Conservation (phyloP, 2,113 vertebrate genomes). For the Prinia subflava region DNA sequence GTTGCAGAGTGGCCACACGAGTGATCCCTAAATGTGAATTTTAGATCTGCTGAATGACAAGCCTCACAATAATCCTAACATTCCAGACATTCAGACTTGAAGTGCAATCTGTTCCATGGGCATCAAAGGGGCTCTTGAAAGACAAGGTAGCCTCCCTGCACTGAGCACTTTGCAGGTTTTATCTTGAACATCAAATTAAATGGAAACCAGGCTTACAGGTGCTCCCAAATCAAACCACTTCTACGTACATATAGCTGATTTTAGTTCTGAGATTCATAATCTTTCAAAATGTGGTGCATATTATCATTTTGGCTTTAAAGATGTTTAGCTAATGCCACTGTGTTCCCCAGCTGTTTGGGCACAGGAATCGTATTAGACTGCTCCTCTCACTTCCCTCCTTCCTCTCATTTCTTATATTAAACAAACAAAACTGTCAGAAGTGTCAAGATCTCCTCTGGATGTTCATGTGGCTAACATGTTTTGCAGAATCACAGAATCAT, state of each 20-base stretch:
- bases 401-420: not conserved
- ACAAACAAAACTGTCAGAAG: not conserved
- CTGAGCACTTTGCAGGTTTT: not conserved
- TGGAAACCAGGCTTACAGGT: not conserved
- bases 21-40: not conserved
- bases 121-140: not conserved
- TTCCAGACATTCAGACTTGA: not conserved
- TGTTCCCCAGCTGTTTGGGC: not conserved
- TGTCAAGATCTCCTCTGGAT: not conserved
- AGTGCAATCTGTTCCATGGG: not conserved
- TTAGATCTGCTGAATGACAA: not conserved
- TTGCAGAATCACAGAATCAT: not conserved
- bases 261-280: not conserved
- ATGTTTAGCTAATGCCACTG: not conserved
- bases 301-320: not conserved
- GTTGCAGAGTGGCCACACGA: not conserved
- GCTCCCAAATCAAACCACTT: not conserved
- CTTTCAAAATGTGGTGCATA: not conserved
- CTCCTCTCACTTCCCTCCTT: not conserved
- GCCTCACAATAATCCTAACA: not conserved
- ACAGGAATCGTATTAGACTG: fast-evolving
- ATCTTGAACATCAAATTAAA: not conserved
- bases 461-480: not conserved
- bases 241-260: not conserved
- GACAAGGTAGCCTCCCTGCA: not conserved